Base-by-base conservation (phyloP, 2,113 vertebrate species). In the Leuciscus idus region DNA sequence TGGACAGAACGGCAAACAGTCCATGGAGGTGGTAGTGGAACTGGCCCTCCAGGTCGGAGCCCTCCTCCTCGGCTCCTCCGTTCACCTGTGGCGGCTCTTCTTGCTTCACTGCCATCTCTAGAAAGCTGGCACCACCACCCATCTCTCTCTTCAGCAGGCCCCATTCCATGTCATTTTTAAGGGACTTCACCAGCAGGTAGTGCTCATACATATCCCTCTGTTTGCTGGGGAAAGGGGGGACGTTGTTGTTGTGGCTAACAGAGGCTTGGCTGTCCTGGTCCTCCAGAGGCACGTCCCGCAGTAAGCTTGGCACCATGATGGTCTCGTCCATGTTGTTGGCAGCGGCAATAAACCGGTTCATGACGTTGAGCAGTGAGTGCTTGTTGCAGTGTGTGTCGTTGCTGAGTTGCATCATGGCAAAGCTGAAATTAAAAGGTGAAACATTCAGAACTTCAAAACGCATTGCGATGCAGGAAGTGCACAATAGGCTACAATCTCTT, bases 251-350 rank as follows among this genome's bases (percentile, higher is more conserved):
- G 87, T 91, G 88, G 61, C 80, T 33, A 81, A 88, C 77, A 0
- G 81, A 26, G 11, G 79, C 36, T 8, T 85, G 83, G 19, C 73
- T 80, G 2, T 87, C 89, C 77, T 91, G 93, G 72, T 95, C 95
- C 76, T 95, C 94, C 89, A 95, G 91, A 0, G 95, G 95, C 64
- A 96, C 50, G 36, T 96, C 95, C 52, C 94, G 84, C 89, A 95
- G 91, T 61, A 96, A 90, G 91, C 91, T 96, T 19, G 95, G 95
- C 89, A 96, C 95, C 95, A 96, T 95, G 91, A 96, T 95, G 85
- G 95, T 96, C 88, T 96, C 95, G 30, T 96, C 93, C 95, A 96
- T 96, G 93, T 96, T 95, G 93, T 95, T 96, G 85, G 95, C 91
- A 0, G 95, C 95, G 0, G 95, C 95, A 0, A 96, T 95, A 91